Percentiles rank a stretch among this genome's conserved stretches.
phyloP scores from a whole-genome alignment of 2,797 vertebrate species.

The Clarias fuscus region DNA sequence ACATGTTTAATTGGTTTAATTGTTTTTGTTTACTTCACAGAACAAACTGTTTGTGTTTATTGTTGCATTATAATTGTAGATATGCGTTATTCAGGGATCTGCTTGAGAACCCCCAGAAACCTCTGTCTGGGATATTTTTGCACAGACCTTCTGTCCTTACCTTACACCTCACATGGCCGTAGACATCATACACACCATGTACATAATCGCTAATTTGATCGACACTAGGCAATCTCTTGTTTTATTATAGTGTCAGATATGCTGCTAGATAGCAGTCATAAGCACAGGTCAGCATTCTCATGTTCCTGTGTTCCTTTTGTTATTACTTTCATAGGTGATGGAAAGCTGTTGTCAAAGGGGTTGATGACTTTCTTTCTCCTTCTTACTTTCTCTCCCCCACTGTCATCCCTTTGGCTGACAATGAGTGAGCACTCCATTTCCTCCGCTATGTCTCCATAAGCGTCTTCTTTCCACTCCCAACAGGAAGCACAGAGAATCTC shows the following conservation, averaged over 20 bases:
- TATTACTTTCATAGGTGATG: constrained; percentile 55
- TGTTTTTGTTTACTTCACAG: too few species aligned
- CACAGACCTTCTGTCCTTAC: background rate
- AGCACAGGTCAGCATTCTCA: constrained; percentile 15
- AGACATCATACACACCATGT: background rate
- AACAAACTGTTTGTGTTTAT: background rate
- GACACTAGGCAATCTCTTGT: background rate
- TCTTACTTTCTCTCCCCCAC: background rate
- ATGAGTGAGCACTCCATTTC: constrained; percentile 58
- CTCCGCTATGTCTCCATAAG: constrained; percentile 42
- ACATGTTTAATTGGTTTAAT: too few species aligned
- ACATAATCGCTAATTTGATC: background rate
- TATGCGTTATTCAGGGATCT: background rate
- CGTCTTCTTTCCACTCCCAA: constrained; percentile 25
- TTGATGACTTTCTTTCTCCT: constrained; percentile 36
- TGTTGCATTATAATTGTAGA: background rate
- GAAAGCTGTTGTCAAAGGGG: constrained; percentile 58
- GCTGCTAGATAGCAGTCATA: constrained; percentile 7
- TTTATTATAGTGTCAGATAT: background rate
- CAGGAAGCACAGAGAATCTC: background rate
- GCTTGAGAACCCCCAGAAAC: background rate
- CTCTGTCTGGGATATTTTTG: background rate
- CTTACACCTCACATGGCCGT: background rate
- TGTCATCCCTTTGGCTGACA: constrained; percentile 56
- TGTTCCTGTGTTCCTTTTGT: constrained; percentile 43